Evolutionary conservation across 2,797 vertebrate species (phyloP), one percentile per base, ranked within the genome.

Genomic region (Epinephelus malabaricus): DNA sequence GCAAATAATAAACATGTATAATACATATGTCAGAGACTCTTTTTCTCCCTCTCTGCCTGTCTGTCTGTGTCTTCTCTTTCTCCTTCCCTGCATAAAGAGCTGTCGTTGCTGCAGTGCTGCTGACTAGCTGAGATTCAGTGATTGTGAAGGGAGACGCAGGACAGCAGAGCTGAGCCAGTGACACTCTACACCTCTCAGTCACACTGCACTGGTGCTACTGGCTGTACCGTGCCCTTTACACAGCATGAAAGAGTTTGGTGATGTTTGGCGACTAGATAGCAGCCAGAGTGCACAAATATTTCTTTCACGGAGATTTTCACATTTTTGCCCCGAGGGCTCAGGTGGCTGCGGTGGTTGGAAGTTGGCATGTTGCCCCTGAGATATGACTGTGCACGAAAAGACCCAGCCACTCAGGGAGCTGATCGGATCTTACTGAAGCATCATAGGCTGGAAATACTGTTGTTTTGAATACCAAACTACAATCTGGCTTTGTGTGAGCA

Each of bases 151-250:
- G 67, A 89, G 80, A 78, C n/a, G 43, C 80, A 74, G 84, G 66
- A 64, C 71, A 83, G 82, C 81, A 85, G 76, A 82, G 81, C 90
- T 92, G 87, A 93, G 87, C 76, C 79, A 83, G 80, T 81, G 86
- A 90, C 76, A 89, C 84, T 66, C 45, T 77, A 88, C 82, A 86
- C 87, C 78, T 73, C 46, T 10, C 45, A 61, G 34, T 45, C 50
- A 61, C 65, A 40, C 67, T 34, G 54, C 73, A 34, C 63, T 25
- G 40, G 6, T 61, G 40, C 63, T 51, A 23, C 65, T 51, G 56
- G 55, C 8, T 15, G 4, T 40, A 3, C n/a, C 9, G 12, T 51
- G 40, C 58, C 46, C n/a, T 53, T 58, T 60, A 40, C 11, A 49
- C 55, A 79, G 23, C 43, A 67, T 6, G 5, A 40, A n/a, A 55